Conservation (phyloP, 2,113 vertebrate genomes). For the Poeciliopsis turrubarensis region DNA sequence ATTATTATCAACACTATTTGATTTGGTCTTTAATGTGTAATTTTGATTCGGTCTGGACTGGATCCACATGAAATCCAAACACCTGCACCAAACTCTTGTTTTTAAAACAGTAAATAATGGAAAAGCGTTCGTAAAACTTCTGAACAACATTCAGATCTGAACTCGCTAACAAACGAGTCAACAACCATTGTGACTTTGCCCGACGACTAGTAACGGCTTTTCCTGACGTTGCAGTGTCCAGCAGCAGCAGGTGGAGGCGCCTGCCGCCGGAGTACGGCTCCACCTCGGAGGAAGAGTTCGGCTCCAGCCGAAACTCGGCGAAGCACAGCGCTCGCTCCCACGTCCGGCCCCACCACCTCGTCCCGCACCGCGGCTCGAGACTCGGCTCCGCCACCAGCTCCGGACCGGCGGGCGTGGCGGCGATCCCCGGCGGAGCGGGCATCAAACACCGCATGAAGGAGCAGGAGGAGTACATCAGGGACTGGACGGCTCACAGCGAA, state of each 20-base stretch:
- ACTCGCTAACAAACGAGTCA: not conserved
- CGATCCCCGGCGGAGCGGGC: constrained; percentile 74
- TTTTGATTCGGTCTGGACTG: not conserved
- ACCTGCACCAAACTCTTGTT: not conserved
- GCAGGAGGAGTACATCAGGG: constrained; percentile 97
- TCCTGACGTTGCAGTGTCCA: constrained; percentile 61
- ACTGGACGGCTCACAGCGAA: constrained; percentile 98
- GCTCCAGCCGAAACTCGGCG: constrained; percentile 92
- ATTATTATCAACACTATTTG: too few relatives aligned
- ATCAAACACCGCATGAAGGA: constrained; percentile 95
- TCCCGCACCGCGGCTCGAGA: constrained; percentile 77
- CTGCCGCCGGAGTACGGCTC: constrained; percentile 98
- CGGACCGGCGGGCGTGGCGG: constrained; percentile 29
- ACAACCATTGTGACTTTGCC: not conserved
- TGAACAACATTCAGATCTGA: not conserved
- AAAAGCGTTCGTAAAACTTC: not conserved
- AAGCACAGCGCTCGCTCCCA: constrained; percentile 89
- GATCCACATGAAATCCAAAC: not conserved
- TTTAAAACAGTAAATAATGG: not conserved
- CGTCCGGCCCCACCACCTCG: constrained; percentile 85
- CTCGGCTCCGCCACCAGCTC: constrained; percentile 72
- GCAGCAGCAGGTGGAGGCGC: constrained; percentile 94
- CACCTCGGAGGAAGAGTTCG: constrained; percentile 98
- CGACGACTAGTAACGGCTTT: constrained; percentile 4
- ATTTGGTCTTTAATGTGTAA: too few relatives aligned